Conservation (phyloP, 2,797 vertebrate species). For the Trachurus trachurus region DNA sequence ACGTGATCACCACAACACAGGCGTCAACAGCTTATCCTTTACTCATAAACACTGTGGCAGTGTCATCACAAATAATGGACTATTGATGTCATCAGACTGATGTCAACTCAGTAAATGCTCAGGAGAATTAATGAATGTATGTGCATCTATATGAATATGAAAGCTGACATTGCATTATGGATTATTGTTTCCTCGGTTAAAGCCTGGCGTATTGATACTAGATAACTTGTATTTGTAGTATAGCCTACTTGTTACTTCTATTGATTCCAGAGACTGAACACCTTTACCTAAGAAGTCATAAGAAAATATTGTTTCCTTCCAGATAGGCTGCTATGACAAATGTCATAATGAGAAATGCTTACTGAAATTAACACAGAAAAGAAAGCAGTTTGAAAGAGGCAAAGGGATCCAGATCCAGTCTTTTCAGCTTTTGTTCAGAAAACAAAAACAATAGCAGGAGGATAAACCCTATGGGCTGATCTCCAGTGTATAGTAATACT, state of each 20-base stretch:
- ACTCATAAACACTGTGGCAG: constrained; percentile 4
- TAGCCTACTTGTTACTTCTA: background rate
- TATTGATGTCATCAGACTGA: background rate
- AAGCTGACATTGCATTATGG: constrained; percentile 15
- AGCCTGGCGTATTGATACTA: constrained; percentile 13
- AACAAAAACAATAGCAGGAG: background rate
- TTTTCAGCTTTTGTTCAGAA: background rate
- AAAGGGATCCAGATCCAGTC: background rate
- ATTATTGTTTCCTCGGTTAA: background rate
- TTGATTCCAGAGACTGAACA: background rate
- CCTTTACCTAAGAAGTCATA: background rate
- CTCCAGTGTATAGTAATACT: background rate
- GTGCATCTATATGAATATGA: constrained; percentile 17
- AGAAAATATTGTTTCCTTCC: background rate
- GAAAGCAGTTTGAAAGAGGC: background rate
- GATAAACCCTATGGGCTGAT: background rate
- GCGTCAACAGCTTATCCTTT: background rate
- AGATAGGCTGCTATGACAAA: background rate
- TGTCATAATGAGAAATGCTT: background rate
- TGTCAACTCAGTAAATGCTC: background rate
- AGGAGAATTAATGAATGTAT: background rate
- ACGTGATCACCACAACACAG: constrained; percentile 63
- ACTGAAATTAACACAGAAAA: background rate
- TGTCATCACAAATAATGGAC: background rate
- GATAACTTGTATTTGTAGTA: constrained; percentile 25